These are phyloP conservation scores for Corbicula japonica DNA, from an alignment of 2,888 invertebrate species.

Conservation along the genomic window DNA sequence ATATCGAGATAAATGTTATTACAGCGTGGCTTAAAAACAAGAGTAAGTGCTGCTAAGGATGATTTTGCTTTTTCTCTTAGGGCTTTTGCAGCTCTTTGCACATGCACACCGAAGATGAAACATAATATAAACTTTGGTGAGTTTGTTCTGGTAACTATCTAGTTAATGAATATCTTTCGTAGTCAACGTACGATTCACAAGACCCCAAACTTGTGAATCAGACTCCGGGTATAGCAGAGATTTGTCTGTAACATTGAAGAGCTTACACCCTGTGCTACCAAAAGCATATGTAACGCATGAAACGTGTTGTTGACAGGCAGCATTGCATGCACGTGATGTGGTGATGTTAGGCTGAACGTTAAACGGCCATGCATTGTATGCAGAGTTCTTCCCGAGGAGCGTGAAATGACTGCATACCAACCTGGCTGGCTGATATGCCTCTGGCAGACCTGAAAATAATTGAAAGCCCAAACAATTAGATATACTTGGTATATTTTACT, in stretches of 20 bases:
- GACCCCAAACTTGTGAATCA: constrained; percentile 20
- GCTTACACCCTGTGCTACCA: neutral
- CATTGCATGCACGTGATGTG: neutral
- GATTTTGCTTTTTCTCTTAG: too few relatives aligned
- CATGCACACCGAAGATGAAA: too few relatives aligned
- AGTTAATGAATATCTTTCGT: too few relatives aligned
- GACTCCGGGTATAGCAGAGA: neutral
- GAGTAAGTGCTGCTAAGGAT: too few relatives aligned
- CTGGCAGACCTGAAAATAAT: constrained; percentile 5
- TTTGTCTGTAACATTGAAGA: constrained; percentile 5
- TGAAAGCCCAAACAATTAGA: too few relatives aligned
- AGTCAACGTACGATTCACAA: too few relatives aligned
- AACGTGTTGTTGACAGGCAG: constrained; percentile 1
- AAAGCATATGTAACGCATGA: constrained; percentile 10
- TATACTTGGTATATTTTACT: too few relatives aligned
- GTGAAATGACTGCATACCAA: constrained; percentile 7
- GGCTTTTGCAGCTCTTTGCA: too few relatives aligned
- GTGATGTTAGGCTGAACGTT: constrained; percentile 1
- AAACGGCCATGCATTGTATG: neutral
- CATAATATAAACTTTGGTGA: too few relatives aligned
- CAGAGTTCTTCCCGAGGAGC: neutral
- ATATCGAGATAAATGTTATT: too few relatives aligned
- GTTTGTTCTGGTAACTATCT: too few relatives aligned
- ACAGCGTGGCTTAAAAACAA: too few relatives aligned
- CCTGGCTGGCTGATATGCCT: neutral